phyloP scores from a whole-genome alignment of 2,888 invertebrate species.

The Pandemis corylana region DNA sequence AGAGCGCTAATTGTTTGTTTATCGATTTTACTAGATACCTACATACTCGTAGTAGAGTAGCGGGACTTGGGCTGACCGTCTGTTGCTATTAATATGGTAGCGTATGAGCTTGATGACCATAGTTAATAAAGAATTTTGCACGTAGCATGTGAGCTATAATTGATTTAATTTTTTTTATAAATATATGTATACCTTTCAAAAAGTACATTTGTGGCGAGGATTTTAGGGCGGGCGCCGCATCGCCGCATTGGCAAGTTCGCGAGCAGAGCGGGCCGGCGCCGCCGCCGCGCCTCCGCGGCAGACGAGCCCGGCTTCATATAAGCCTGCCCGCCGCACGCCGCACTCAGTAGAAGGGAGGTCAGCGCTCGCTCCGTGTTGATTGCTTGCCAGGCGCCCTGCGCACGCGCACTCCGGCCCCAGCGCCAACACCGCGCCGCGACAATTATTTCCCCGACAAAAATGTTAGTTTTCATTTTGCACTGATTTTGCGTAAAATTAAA shows the following conservation, averaged over 20 bases:
- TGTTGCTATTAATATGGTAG: too few relatives aligned
- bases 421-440: constrained; percentile 57
- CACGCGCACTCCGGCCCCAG: constrained; percentile 62
- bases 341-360: constrained; percentile 73
- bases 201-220: not conserved
- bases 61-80: too few relatives aligned
- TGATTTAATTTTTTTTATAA: too few relatives aligned
- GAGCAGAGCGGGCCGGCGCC: constrained; percentile 39
- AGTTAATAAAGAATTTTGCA: too few relatives aligned
- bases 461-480: constrained; percentile 59
- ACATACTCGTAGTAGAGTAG: too few relatives aligned
- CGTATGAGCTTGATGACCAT: too few relatives aligned
- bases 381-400: constrained; percentile 65
- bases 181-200: not conserved
- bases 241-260: not conserved
- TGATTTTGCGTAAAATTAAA: constrained; percentile 53
- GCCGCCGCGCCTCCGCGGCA: constrained; percentile 45
- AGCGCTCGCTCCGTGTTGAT: constrained; percentile 69
- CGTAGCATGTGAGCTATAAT: too few relatives aligned
- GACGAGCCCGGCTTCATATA: constrained; percentile 49
- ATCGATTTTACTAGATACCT: too few relatives aligned
- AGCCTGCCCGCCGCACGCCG: constrained; percentile 63
- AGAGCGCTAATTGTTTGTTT: not conserved
- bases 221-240: not conserved
- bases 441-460: constrained; percentile 57